phyloP scores from a whole-genome alignment of 2,888 invertebrate genomes.

The Scrobipalpa costella region DNA sequence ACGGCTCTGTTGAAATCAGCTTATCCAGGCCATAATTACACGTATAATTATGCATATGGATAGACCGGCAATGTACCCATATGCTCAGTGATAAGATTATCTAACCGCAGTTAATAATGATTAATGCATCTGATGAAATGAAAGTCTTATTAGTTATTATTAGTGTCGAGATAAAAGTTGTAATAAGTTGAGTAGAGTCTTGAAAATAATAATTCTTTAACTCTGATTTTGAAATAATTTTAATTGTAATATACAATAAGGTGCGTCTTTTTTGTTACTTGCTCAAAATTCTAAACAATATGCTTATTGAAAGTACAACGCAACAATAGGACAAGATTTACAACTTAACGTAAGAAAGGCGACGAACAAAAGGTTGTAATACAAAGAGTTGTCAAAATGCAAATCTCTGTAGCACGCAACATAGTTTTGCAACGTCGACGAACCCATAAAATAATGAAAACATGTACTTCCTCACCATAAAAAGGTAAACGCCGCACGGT shows the following conservation, averaged over 20 bases:
- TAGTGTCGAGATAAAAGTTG: background rate
- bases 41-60: constrained; percentile 15
- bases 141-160: constrained; percentile 5
- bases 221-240: no score
- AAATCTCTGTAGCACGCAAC: constrained; percentile 22
- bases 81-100: constrained; percentile 1
- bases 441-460: constrained; percentile 49
- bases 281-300: constrained; percentile 9
- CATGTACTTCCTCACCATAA: constrained; percentile 60
- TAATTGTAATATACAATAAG: no score
- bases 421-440: constrained; percentile 41
- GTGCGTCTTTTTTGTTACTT: background rate
- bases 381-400: constrained; percentile 25
- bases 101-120: background rate
- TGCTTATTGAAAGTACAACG: background rate
- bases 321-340: constrained; percentile 22
- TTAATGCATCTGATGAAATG: constrained; percentile 1
- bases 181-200: background rate
- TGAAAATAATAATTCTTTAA: background rate
- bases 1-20: constrained; percentile 42
- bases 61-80: constrained; percentile 5
- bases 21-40: constrained; percentile 24
- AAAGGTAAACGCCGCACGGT: constrained; percentile 58
- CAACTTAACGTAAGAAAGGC: constrained; percentile 11
- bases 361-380: constrained; percentile 16